Evolutionary conservation across 2,888 invertebrate species (phyloP).

Genomic region (Rotaria macrura): DNA sequence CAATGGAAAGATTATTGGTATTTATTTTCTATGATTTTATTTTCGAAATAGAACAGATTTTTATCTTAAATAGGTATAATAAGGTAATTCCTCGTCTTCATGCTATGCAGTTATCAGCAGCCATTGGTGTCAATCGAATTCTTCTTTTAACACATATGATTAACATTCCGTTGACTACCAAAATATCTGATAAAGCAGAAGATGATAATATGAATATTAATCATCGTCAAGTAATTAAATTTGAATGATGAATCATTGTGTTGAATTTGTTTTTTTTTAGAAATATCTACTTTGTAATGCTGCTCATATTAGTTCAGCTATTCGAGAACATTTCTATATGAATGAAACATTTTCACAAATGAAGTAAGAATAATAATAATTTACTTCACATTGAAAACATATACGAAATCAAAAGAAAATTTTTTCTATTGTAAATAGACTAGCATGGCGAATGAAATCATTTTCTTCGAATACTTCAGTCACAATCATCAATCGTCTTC

Average conservation of each 20-base stretch:
- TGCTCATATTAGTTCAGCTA: slow-evolving; percentile 44
- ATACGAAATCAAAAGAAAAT: background rate
- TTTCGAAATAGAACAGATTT: slow-evolving; percentile 41
- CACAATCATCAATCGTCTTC: slow-evolving; percentile 45
- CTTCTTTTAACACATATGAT: slow-evolving; percentile 42
- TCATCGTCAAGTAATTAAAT: background rate
- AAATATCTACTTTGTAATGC: slow-evolving; percentile 47
- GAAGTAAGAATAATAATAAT: slow-evolving; percentile 37
- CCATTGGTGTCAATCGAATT: slow-evolving; percentile 43
- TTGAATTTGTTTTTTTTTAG: slow-evolving; percentile 38
- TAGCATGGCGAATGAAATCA: slow-evolving; percentile 40
- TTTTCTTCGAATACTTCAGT: slow-evolving; percentile 43
- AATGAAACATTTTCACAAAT: slow-evolving; percentile 47
- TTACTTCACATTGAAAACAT: background rate
- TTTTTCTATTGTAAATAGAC: slow-evolving; percentile 40
- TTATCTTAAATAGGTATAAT: slow-evolving; percentile 37
- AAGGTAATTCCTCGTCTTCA: slow-evolving; percentile 37
- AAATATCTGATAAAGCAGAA: background rate
- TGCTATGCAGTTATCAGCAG: slow-evolving; percentile 44
- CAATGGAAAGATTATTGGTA: slow-evolving; percentile 45
- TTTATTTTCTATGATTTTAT: too few species aligned
- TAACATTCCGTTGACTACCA: slow-evolving; percentile 39
- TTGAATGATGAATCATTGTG: background rate
- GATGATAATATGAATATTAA: slow-evolving; percentile 22
- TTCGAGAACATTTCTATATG: slow-evolving; percentile 47